phyloP scores from a whole-genome alignment of 1,140 invertebrate genomes.

The Drosophila teissieri region DNA sequence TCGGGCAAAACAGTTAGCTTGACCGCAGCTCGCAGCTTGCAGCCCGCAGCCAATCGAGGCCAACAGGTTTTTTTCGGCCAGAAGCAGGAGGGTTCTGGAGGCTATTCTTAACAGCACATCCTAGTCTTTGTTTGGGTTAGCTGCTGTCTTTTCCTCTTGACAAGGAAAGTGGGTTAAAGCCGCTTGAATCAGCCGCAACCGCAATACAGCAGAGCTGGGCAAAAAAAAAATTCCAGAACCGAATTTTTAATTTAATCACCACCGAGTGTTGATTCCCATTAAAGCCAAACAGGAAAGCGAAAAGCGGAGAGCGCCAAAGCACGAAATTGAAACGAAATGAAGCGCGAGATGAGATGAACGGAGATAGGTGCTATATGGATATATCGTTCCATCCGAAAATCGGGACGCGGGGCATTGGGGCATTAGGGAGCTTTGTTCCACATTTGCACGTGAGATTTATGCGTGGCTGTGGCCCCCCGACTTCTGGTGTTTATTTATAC shows the following conservation, averaged over 20 bases:
- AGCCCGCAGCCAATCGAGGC: slow-evolving; percentile 52
- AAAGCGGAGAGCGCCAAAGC: slow-evolving; percentile 16
- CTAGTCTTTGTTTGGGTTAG: slow-evolving; percentile 25
- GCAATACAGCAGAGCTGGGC: background rate
- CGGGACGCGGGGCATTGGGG: slow-evolving; percentile 14
- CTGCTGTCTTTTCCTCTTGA: slow-evolving; percentile 23
- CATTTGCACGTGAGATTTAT: slow-evolving; percentile 80
- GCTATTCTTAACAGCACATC: slow-evolving; percentile 16
- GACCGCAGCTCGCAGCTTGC: slow-evolving; percentile 42
- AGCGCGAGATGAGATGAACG: slow-evolving; percentile 25
- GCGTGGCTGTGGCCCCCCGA: slow-evolving; percentile 53
- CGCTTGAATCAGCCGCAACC: slow-evolving; percentile 22
- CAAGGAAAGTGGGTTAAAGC: slow-evolving; percentile 51
- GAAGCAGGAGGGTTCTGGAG: slow-evolving; percentile 48
- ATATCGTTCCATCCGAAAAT: slow-evolving; percentile 19
- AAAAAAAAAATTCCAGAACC: slow-evolving; percentile 33
- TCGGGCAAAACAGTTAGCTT: slow-evolving; percentile 69
- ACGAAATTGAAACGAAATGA: slow-evolving; percentile 47
- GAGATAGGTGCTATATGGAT: slow-evolving; percentile 1
- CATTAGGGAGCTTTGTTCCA: slow-evolving; percentile 65
- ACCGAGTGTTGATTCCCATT: slow-evolving; percentile 42
- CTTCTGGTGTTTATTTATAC: slow-evolving; percentile 71
- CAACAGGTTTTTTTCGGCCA: slow-evolving; percentile 67
- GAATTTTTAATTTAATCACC: slow-evolving; percentile 57
- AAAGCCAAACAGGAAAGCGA: slow-evolving; percentile 40